Base-by-base conservation (phyloP, 2,888 invertebrate species). In the Plusia festucae region DNA sequence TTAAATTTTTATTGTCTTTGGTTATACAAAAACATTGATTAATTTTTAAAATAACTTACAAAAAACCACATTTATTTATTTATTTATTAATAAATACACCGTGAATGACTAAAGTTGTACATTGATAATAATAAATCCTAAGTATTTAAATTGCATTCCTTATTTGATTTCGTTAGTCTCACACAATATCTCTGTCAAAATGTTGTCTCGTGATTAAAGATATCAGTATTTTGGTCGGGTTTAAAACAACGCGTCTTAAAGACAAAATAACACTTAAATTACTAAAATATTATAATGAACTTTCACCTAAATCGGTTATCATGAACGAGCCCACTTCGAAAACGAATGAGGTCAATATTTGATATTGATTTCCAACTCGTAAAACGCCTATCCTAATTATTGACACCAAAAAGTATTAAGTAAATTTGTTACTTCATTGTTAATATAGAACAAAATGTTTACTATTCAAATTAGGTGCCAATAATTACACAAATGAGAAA, bases 1-100 rank as follows among this genome's bases (percentile, higher is more conserved):
- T 93, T 94, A 93, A 93, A 94, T 95, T 95, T 94, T 95, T 95
- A 95, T 95, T 95, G 95, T 95, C 95, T 95, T 95, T 94, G 94
- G 93, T 95, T 94, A 95, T 95, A 95, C 94, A 95, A 95, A 95
- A 95, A 94, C 95, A 93, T 92, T 93, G 93, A 95, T 91, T 93
- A 94, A 92, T 93, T 89, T 91, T 95, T 93, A 93, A 95, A 95
- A 95, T 94, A 94, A 95, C 90, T 93, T 95, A 95, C 95, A 95
- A 95, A 93, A 90, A 93, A 93, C 80, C 93, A 93, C 93, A 93
- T 93, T 92, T 90, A 93, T 93, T 81, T 81, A 79, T 79, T 82
- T 79, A 64, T 81, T 82, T 76, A 84, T 83, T 87, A 84, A 90
- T 92, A 90, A 91, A 90, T 92, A 92, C 89, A 90, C 82, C 81